Evolutionary conservation across 2,888 invertebrate species (phyloP), one percentile per base, ranked within the genome.

Genomic region (Hylaea fasciaria): DNA sequence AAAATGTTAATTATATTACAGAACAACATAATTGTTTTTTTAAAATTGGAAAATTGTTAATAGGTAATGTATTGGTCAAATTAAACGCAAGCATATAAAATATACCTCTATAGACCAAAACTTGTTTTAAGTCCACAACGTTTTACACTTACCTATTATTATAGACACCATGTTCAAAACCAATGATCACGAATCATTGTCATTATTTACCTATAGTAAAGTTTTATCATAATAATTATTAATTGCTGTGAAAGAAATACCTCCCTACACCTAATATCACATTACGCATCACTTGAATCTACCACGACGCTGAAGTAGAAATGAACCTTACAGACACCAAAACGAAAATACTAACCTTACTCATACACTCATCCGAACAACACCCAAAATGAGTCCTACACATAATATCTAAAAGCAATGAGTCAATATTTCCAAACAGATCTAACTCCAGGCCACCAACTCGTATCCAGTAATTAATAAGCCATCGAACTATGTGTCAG

Each of bases 381-480:
- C 61, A 48, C 16, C 32, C 51, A 61, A 57, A n/a, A 57, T 62
- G 48, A 57, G 56, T 52, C 10, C 43, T 49, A 44, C 46, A 51
- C 54, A 17, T 48, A n/a, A n/a, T n/a, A 61, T 57, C 54, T 37
- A 35, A 49, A 60, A 64, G 57, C 47, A 58, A 64, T 60, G 59
- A 66, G 44, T 67, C 60, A 58, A 39, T 47, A 46, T 44, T 57
- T 50, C 44, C 45, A 54, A 63, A 62, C 54, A 66, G 28, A 60
- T 63, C 49, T 50, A 32, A 29, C 46, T 58, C 35, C 17, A 63
- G 70, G 72, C 70, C 76, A 72, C 52, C 71, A 75, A 82, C 67
- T 71, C 68, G 67, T 70, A 68, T 68, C 63, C 55, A 65, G 80
- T 80, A 83, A 86, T 87, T 83, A 85, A 86, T 85, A 82, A 81